Conservation (phyloP, 2,113 vertebrate genomes). For the Aspidoscelis tigris region DNA sequence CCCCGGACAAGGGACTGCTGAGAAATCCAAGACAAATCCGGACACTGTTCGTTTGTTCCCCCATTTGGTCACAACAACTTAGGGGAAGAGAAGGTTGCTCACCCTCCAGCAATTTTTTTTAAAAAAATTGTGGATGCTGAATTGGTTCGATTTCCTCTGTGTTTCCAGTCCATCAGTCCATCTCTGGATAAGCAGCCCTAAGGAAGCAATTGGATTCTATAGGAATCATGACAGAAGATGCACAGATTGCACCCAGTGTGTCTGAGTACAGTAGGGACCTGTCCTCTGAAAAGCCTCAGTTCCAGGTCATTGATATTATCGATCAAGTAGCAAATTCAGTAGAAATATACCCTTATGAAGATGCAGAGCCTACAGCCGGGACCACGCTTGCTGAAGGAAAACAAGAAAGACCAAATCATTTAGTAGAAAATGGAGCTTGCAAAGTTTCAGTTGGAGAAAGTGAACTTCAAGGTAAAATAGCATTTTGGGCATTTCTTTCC, state of each 20-base stretch:
- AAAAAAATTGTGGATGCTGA: constrained; percentile 8
- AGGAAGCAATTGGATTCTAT: not conserved
- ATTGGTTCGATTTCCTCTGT: not conserved
- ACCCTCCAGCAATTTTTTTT: rapidly evolving
- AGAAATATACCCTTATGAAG: not conserved
- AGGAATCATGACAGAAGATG: constrained; percentile 74
- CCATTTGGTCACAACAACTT: constrained; percentile 14
- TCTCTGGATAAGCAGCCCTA: not conserved
- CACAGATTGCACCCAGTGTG: constrained; percentile 19
- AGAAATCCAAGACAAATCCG: constrained; percentile 49
- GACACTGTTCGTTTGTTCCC: constrained; percentile 43
- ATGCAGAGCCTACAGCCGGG: not conserved
- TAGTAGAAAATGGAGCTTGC: rapidly evolving
- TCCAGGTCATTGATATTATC: constrained; percentile 58
- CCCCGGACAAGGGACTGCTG: constrained; percentile 29
- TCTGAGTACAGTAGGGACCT: constrained; percentile 66
- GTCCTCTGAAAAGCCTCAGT: constrained; percentile 30
- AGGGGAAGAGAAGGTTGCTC: constrained; percentile 19
- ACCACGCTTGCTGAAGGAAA: not conserved
- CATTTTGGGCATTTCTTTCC: not conserved
- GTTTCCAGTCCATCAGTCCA: constrained; percentile 19
- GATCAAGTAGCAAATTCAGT: constrained; percentile 49
- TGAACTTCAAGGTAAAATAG: constrained; percentile 66
- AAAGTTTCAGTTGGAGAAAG: constrained; percentile 36
- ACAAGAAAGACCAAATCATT: constrained; percentile 36